phyloP scores from a whole-genome alignment of 2,797 vertebrate genomes.

The Neostethus bicornis region DNA sequence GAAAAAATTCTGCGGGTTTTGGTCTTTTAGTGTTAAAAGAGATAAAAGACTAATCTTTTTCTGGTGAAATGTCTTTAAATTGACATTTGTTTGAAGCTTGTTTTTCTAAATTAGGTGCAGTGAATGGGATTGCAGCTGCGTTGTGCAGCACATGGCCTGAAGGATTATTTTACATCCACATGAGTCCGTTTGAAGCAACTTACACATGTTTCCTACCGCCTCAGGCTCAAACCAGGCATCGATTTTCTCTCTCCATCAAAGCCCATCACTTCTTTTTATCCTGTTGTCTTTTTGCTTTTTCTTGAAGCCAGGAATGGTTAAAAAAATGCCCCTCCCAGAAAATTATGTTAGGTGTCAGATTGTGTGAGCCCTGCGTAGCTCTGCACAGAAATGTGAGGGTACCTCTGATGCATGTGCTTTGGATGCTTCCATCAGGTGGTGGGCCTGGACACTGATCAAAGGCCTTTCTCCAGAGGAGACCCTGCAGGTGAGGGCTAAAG shows the following conservation, averaged over 20 bases:
- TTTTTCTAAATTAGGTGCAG: slow-evolving; percentile 8
- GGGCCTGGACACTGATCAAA: slow-evolving; percentile 91
- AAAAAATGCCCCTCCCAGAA: slow-evolving; percentile 38
- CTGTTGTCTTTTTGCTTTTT: slow-evolving; percentile 28
- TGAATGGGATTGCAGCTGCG: slow-evolving; percentile 5
- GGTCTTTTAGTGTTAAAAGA: too few species aligned
- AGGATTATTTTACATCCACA: slow-evolving; percentile 53
- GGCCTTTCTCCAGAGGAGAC: slow-evolving; percentile 86
- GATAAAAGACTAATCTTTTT: background rate
- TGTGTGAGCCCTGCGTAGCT: too few species aligned
- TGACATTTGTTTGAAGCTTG: background rate
- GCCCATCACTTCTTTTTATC: slow-evolving; percentile 64
- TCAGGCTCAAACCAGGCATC: slow-evolving; percentile 47
- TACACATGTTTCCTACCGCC: slow-evolving; percentile 60
- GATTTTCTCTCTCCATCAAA: slow-evolving; percentile 67
- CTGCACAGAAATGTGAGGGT: slow-evolving; percentile 13
- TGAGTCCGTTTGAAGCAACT: slow-evolving; percentile 57
- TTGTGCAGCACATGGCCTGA: slow-evolving; percentile 16
- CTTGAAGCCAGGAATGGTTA: slow-evolving; percentile 27
- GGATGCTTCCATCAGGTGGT: slow-evolving; percentile 84
- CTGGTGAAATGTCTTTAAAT: slow-evolving; percentile 14
- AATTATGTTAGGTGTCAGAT: slow-evolving; percentile 52
- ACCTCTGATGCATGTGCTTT: slow-evolving; percentile 14
- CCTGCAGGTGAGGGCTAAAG: slow-evolving; percentile 92
- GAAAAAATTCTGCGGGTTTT: too few species aligned